These are phyloP conservation scores for Diorhabda sublineata DNA, from an alignment of 1,140 invertebrate genomes.

Conservation along the genomic window DNA sequence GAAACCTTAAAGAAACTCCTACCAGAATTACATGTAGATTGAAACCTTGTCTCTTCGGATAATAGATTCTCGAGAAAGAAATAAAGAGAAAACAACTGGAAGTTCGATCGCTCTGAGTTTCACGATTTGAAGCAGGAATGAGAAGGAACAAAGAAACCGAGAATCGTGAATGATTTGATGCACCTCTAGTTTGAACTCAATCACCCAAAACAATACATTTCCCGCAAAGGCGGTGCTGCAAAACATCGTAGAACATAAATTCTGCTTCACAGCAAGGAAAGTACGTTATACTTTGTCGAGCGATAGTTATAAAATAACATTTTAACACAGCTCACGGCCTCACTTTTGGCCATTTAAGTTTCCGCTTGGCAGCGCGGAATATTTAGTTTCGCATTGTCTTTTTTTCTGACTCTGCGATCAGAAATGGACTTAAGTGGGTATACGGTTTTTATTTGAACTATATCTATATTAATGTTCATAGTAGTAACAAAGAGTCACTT, in stretches of 20 bases:
- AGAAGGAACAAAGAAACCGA: neutral
- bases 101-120: neutral
- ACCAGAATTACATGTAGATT: conserved; percentile 1
- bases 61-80: neutral
- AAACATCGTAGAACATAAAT: neutral
- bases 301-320: conserved; percentile 27
- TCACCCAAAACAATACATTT: conserved; percentile 2
- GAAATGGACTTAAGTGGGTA: neutral
- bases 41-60: neutral
- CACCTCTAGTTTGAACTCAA: neutral
- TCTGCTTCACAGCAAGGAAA: neutral
- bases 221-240: conserved; percentile 1
- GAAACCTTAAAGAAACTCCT: neutral
- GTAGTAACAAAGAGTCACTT: too few species aligned
- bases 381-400: conserved; percentile 29
- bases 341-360: conserved; percentile 30
- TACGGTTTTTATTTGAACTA: too few species aligned
- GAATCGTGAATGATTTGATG: conserved; percentile 6
- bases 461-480: too few species aligned
- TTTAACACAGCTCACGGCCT: conserved; percentile 28
- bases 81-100: neutral
- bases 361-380: conserved; percentile 30
- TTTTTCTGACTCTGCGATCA: conserved; percentile 9
- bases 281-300: conserved; percentile 3
- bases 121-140: neutral